Percentiles rank a stretch among this genome's conserved stretches.
phyloP scores from a whole-genome alignment of 1,140 invertebrate species.

The Drosophila erecta region DNA sequence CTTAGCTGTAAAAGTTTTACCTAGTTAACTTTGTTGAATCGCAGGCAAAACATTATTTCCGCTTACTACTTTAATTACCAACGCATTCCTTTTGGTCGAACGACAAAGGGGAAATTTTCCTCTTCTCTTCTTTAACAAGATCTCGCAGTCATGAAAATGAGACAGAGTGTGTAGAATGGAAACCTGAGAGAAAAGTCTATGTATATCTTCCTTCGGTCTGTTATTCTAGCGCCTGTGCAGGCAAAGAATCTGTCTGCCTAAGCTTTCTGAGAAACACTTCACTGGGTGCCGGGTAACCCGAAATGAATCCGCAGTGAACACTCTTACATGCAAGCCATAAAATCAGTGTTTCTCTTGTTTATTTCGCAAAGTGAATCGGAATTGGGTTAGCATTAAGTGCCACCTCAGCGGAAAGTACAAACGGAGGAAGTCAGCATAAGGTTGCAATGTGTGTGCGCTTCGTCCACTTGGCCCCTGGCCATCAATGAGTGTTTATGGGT shows the following conservation, averaged over 20 bases:
- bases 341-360: slow-evolving; percentile 43
- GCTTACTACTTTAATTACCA: slow-evolving; percentile 7
- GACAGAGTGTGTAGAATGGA: slow-evolving; percentile 20
- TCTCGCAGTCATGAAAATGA: slow-evolving; percentile 26
- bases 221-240: slow-evolving; percentile 32
- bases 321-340: slow-evolving; percentile 44
- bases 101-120: slow-evolving; percentile 26
- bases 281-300: slow-evolving; percentile 36
- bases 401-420: slow-evolving; percentile 47
- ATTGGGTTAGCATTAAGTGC: slow-evolving; percentile 61
- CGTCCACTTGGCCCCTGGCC: slow-evolving; percentile 39
- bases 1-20: neutral
- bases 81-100: slow-evolving; percentile 20
- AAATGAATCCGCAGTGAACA: slow-evolving; percentile 56
- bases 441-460: slow-evolving; percentile 57
- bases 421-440: slow-evolving; percentile 54
- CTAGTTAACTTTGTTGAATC: slow-evolving; percentile 23
- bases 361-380: slow-evolving; percentile 40
- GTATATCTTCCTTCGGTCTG: slow-evolving; percentile 11
- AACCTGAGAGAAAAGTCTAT: slow-evolving; percentile 26
- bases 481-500: slow-evolving; percentile 55
- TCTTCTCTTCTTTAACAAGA: slow-evolving; percentile 48
- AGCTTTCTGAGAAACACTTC: slow-evolving; percentile 69
- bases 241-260: slow-evolving; percentile 29
- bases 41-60: slow-evolving; percentile 14